Conservation (phyloP, 2,888 invertebrate genomes). For the Holacanthella duospinosa region DNA sequence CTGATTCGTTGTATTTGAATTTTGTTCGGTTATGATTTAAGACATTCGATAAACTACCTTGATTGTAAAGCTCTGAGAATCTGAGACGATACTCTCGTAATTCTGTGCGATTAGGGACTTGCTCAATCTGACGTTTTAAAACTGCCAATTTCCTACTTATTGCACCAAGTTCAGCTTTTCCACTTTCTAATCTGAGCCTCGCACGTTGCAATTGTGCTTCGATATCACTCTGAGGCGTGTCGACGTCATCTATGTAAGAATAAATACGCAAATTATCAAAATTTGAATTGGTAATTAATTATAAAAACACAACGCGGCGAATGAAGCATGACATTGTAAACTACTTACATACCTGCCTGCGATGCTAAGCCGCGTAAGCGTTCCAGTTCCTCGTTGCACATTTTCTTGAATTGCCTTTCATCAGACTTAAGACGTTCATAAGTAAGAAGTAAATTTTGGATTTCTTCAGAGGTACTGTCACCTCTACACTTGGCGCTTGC, state of each 20-base stretch:
- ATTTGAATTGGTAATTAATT: constrained; percentile 25
- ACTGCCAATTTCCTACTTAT: constrained; percentile 66
- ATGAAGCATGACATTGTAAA: background rate
- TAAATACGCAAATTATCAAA: background rate
- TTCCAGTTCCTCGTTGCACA: constrained; percentile 57
- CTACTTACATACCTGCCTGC: constrained; percentile 11
- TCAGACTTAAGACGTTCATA: constrained; percentile 60
- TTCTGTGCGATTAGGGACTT: constrained; percentile 85
- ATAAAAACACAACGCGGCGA: background rate
- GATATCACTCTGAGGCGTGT: constrained; percentile 26
- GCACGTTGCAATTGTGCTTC: constrained; percentile 48
- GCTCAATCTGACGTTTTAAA: constrained; percentile 77
- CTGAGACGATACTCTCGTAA: constrained; percentile 88
- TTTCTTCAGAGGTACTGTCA: constrained; percentile 11
- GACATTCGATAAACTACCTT: constrained; percentile 55
- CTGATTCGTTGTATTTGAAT: no score
- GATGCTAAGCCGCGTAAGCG: constrained; percentile 42
- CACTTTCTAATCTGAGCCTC: constrained; percentile 49
- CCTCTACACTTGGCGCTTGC: background rate
- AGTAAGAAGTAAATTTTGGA: constrained; percentile 21
- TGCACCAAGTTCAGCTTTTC: constrained; percentile 62
- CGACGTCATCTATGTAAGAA: constrained; percentile 20
- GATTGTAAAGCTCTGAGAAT: constrained; percentile 91
- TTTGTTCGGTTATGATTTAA: no score
- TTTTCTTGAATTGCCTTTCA: constrained; percentile 61